Percentiles rank a stretch among this genome's conserved stretches.
phyloP scores from a whole-genome alignment of 1,140 invertebrate species.

The Orius laevigatus region DNA sequence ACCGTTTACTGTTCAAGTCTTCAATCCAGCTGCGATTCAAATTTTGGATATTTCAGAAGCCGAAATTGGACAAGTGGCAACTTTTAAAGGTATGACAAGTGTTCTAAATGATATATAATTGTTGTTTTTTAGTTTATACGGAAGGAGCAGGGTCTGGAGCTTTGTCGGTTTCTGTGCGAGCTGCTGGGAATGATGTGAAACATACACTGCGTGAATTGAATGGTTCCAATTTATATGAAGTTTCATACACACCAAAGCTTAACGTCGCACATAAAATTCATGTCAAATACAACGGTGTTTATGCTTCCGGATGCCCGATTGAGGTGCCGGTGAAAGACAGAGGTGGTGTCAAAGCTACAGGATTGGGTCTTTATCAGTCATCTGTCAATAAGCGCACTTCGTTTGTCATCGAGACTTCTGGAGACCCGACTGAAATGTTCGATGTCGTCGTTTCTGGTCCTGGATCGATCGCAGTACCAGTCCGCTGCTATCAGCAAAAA shows the following conservation, averaged over 20 bases:
- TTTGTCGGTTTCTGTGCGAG: conserved; percentile 56
- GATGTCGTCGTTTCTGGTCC: conserved; percentile 80
- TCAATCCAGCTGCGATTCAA: conserved; percentile 67
- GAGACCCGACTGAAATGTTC: conserved; percentile 69
- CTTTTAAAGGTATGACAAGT: conserved; percentile 46
- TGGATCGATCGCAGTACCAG: conserved; percentile 75
- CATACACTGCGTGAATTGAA: conserved; percentile 53
- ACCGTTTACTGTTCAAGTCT: conserved; percentile 58
- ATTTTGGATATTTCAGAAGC: conserved; percentile 63
- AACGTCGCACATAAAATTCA: conserved; percentile 67
- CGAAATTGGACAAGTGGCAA: conserved; percentile 64
- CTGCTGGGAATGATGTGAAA: conserved; percentile 62
- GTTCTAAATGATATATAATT: not conserved
- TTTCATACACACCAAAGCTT: conserved; percentile 69
- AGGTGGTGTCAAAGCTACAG: conserved; percentile 59
- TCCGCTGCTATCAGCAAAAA: conserved; percentile 88
- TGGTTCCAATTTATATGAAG: conserved; percentile 53
- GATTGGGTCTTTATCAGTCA: conserved; percentile 66
- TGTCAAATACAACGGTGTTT: conserved; percentile 58
- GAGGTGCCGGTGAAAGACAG: conserved; percentile 37
- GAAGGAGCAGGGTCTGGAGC: conserved; percentile 63
- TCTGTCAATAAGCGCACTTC: conserved; percentile 49
- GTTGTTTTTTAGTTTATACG: conserved; percentile 40
- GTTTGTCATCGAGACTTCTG: conserved; percentile 77
- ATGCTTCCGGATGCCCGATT: conserved; percentile 37